Evolutionary conservation across 2,113 vertebrate species (phyloP), one percentile per base, ranked within the genome.

Genomic region (Oxyruncus cristatus): DNA sequence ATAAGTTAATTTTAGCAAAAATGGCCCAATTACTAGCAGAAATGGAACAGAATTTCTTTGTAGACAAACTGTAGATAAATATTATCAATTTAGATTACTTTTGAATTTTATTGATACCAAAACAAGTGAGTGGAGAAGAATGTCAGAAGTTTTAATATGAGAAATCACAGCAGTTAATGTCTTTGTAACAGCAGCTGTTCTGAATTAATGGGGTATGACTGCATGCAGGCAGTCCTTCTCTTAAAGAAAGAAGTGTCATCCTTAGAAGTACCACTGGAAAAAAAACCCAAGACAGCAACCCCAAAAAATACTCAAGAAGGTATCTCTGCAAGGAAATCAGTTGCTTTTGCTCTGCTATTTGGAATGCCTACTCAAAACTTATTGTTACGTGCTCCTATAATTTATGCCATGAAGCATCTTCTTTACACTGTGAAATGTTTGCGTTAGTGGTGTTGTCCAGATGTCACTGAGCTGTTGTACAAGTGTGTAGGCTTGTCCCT

Each of bases 281-380:
- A 44, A 73, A 77, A 62, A 4, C 0, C 0, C 0, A 33, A 53
- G 23, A 24, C 28, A 0, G 0, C 23, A 75, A 52, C 21, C 7
- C 1, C 33, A 19, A 33, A 35, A 39, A 23, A 2, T 2, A 2
- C 28, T 92, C 56, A 5, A 50, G 53, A 84, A 61, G 32, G 10
- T 2, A 1, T 55, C 26, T 67, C 20, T 71, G 26, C 16, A 24
- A n/a, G 42, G 47, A 65, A 76, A 67, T 80, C 4, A 24, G 37
- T 72, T 80, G 26, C 33, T 76, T 73, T 84, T 71, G 18, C 62
- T 76, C 30, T 59, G 26, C 23, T 59, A 3, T 72, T 82, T 47
- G 26, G 62, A 68, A 56, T 41, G 8, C 21, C 52, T 82, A 26
- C 52, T 71, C 14, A 66, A 20, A 50, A 39, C 35, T 23, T 79